phyloP scores from a whole-genome alignment of 2,888 invertebrate species.

The Junonia oenone region DNA sequence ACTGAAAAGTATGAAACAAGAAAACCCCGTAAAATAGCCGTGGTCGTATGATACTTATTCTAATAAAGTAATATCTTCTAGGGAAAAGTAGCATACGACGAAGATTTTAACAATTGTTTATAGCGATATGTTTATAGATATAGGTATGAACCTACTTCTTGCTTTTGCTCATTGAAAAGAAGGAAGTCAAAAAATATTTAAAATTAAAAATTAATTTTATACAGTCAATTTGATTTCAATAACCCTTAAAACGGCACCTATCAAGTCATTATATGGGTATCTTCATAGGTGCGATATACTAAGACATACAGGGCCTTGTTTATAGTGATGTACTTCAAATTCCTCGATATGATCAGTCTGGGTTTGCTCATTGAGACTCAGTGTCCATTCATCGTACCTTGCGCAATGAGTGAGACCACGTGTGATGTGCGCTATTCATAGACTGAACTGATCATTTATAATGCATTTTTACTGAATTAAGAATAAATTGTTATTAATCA shows the following conservation, averaged over 20 bases:
- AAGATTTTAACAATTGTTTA: too few relatives aligned
- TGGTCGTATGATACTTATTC: too few relatives aligned
- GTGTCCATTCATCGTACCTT: constrained; percentile 11
- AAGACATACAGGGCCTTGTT: neutral
- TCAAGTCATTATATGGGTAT: neutral
- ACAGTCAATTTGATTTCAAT: too few relatives aligned
- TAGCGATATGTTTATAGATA: too few relatives aligned
- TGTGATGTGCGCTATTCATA: constrained; percentile 5
- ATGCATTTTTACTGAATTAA: neutral
- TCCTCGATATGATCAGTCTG: neutral
- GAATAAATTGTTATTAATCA: neutral
- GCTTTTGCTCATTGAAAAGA: too few relatives aligned
- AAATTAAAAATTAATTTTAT: too few relatives aligned
- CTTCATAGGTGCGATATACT: neutral
- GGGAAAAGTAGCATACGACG: too few relatives aligned
- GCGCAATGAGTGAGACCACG: constrained; percentile 1
- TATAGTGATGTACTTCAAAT: neutral
- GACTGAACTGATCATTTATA: neutral
- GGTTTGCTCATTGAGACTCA: constrained; percentile 9
- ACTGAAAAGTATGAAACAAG: too few relatives aligned
- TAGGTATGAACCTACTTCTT: too few relatives aligned
- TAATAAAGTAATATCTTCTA: too few relatives aligned
- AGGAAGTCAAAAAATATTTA: neutral
- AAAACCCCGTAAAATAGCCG: too few relatives aligned
- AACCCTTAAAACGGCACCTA: too few relatives aligned